phyloP scores from a whole-genome alignment of 92 coral and sea anemone genomes.

The Porites cylindrica region DNA sequence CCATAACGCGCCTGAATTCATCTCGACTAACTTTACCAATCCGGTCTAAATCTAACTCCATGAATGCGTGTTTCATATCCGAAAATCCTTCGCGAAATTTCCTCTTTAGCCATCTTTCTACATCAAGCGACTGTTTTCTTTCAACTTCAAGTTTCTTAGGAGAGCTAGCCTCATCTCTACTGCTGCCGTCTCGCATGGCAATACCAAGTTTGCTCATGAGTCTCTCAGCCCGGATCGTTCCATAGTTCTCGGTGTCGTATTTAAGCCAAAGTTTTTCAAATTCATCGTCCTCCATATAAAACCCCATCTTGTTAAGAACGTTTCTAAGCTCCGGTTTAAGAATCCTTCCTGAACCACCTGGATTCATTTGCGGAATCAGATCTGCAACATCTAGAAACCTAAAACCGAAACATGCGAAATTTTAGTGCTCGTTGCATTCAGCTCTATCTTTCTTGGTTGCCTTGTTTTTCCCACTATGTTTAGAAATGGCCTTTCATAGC shows the following conservation, averaged over 20 bases:
- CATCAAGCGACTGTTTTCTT: constrained; percentile 82
- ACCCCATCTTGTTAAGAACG: constrained; percentile 96
- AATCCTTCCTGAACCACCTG: constrained; percentile 96
- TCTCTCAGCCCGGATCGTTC: constrained; percentile 91
- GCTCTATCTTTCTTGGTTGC: not conserved
- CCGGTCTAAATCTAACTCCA: constrained; percentile 94
- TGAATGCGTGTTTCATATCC: constrained; percentile 98
- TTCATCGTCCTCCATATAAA: constrained; percentile 96
- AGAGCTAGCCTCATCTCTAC: constrained; percentile 68
- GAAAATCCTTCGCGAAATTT: constrained; percentile 97
- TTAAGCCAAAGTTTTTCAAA: constrained; percentile 99
- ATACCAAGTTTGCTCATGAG: constrained; percentile 92
- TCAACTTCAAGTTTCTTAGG: constrained; percentile 95
- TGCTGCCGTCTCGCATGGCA: constrained; percentile 69
- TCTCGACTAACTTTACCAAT: constrained; percentile 91
- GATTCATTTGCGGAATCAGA: constrained; percentile 95
- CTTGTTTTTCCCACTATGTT: no score
- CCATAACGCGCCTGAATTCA: constrained; percentile 86
- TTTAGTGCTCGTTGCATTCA: not conserved
- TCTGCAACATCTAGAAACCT: constrained; percentile 98
- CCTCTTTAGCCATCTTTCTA: constrained; percentile 94
- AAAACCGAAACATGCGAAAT: not conserved
- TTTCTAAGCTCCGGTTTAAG: constrained; percentile 95
- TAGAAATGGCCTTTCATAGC: no score
- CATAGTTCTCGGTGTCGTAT: constrained; percentile 96